Evolutionary conservation across 2,888 invertebrate species (phyloP), one percentile per base, ranked within the genome.

Genomic region (Caenorhabditis drosophilae): DNA sequence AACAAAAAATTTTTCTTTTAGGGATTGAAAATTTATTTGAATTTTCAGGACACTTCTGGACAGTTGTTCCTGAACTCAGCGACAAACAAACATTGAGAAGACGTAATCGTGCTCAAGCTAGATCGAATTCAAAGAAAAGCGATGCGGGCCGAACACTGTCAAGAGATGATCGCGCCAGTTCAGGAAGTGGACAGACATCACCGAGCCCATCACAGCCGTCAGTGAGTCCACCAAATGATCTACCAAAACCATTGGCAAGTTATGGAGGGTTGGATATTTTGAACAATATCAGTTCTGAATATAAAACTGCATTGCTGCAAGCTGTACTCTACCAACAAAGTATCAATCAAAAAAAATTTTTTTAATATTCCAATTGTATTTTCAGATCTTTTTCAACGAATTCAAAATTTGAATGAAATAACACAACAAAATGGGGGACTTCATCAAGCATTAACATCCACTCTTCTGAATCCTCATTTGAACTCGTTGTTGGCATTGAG

Each of bases 11-110:
- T n/a, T n/a, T n/a, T n/a, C n/a, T n/a, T n/a, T n/a, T n/a, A n/a
- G n/a, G n/a, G n/a, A n/a, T n/a, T n/a, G n/a, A n/a, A n/a, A n/a
- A n/a, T n/a, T n/a, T n/a, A n/a, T n/a, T 23, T 20, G 7, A 9
- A 23, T 42, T 63, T 75, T 42, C 61, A 80, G 80, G 80, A 40
- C 81, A 81, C 64, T 81, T 78, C 72, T 81, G 81, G 81, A 81
- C 81, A 6, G 81, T 81, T 9, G 77, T 81, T 6, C 76, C 79
- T 12, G 82, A 82, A 25, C 67, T 74, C 41, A 76, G 77, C 46
- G 82, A 82, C 56, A 82, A 82, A 59, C 78, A 75, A 52, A 77
- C 75, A 2, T 41, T 77, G 34, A 22, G 77, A 41, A 53, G 74
- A 52, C 25, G 77, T 46, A 74, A 70, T 53, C 69, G 74, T 22